These are phyloP conservation scores for Abscondita cerata DNA, from an alignment of 2,888 invertebrate species.

Conservation along the genomic window DNA sequence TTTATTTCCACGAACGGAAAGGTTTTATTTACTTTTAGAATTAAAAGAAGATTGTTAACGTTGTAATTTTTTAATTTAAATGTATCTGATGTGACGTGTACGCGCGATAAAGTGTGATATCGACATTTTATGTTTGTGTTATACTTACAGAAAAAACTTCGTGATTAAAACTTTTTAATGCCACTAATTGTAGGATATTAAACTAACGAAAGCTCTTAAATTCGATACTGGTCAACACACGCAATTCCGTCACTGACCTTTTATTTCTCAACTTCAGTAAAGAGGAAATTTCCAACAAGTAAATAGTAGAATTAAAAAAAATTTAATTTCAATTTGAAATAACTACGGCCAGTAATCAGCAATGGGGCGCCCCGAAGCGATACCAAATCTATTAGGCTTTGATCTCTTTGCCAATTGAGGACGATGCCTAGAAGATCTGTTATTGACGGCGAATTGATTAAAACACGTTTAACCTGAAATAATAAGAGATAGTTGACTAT, in stretches of 20 bases:
- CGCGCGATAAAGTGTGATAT: not conserved
- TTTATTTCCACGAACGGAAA: too few relatives aligned
- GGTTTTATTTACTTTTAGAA: too few relatives aligned
- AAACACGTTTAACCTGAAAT: slow-evolving; percentile 43
- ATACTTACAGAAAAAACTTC: slow-evolving; percentile 6
- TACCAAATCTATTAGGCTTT: slow-evolving; percentile 46
- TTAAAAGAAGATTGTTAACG: slow-evolving; percentile 23
- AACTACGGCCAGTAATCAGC: slow-evolving; percentile 47
- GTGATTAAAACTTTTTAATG: slow-evolving; percentile 4
- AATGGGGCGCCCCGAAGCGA: slow-evolving; percentile 47
- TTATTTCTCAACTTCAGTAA: slow-evolving; percentile 27
- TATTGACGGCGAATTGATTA: slow-evolving; percentile 54
- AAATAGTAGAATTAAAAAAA: slow-evolving; percentile 33
- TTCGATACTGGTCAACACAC: slow-evolving; percentile 32
- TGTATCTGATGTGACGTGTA: slow-evolving; percentile 25
- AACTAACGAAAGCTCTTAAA: slow-evolving; percentile 29
- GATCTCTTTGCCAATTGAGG: slow-evolving; percentile 49
- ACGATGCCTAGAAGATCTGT: slow-evolving; percentile 41
- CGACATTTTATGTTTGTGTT: slow-evolving; percentile 1
- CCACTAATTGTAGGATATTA: slow-evolving; percentile 22
- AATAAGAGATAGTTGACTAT: not conserved
- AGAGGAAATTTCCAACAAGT: slow-evolving; percentile 31
- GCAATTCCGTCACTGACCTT: slow-evolving; percentile 35
- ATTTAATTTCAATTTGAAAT: slow-evolving; percentile 50
- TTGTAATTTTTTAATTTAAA: slow-evolving; percentile 42